Evolutionary conservation across 2,888 invertebrate genomes (phyloP), one percentile per base, ranked within the genome.

Genomic region (Drosophila subsilvestris): DNA sequence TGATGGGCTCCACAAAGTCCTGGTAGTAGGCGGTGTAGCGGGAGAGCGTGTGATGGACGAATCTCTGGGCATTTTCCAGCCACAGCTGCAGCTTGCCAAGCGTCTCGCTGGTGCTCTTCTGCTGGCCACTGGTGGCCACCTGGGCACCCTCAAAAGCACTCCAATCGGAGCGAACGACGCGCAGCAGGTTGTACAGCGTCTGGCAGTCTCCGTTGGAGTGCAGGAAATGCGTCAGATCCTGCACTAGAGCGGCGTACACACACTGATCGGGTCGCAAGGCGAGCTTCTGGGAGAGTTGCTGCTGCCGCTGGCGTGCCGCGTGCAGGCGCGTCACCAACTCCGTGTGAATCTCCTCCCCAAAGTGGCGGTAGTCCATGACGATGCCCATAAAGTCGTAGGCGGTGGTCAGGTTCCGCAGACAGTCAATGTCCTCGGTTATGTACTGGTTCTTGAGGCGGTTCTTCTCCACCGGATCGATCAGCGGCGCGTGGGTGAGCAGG

Each of bases 391-490:
- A 91, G 67, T 94, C 93, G 74, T 95, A 95, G 18, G 94, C 93
- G 10, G 93, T 93, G 9, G 94, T 91, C 51, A 95, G 90, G 10
- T 92, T 92, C 12, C 93, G 92, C 42, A 95, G 93, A 83, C 94
- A 94, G 20, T 91, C 90, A 3, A 96, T 94, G 90, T 97, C 96
- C 80, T 96, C 95, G 25, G 93, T 91, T 14, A 95, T 93, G 77
- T 97, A 96, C 49, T 94, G 91, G 10, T 95, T 93, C 92, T 96
- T 96, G 0, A 97, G 91, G 0, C 94, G 93, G 75, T 95, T 94
- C 91, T 97, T 97, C 65, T 96, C 95, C 0, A 97, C 95, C 0
- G 98, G 97, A 93, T 98, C 98, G 6, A 98, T 95, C 1, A 94
- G 91, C 18, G 95, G 95, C 12, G 95, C 93, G 89, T 94, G 94